phyloP scores from a whole-genome alignment of 2,113 vertebrate species.

The Xiphorhynchus elegans region DNA sequence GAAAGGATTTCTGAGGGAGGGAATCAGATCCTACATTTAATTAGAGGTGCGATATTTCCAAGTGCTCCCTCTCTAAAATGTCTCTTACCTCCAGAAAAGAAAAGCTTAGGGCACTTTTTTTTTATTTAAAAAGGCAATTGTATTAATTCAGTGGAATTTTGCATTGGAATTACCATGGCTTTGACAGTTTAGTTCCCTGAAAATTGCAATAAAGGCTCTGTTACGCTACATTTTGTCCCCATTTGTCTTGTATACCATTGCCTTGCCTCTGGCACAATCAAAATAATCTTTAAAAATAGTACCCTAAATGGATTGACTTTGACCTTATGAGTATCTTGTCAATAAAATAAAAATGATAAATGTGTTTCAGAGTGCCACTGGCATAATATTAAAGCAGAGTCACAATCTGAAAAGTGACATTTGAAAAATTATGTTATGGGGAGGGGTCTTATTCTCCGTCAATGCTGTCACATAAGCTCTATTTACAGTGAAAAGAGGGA shows the following conservation, averaged over 20 bases:
- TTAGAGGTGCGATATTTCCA: background rate
- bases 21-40: background rate
- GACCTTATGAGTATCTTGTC: conserved; percentile 60
- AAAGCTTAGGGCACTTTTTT: background rate
- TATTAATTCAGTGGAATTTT: conserved; percentile 38
- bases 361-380: background rate
- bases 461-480: background rate
- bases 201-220: conserved; percentile 17
- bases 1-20: background rate
- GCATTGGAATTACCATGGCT: background rate
- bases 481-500: background rate
- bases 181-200: conserved; percentile 21
- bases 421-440: background rate
- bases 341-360: conserved; percentile 63
- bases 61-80: background rate
- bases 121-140: conserved; percentile 12
- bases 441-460: background rate
- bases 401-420: conserved; percentile 34
- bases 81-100: background rate
- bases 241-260: conserved; percentile 41
- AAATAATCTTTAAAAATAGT: conserved; percentile 61
- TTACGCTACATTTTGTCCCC: conserved; percentile 19
- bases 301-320: conserved; percentile 47
- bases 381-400: background rate
- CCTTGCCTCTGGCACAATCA: conserved; percentile 54